Evolutionary conservation across 2,113 vertebrate genomes (phyloP), one percentile per base, ranked within the genome.

Genomic region (Cheilinus undulatus): DNA sequence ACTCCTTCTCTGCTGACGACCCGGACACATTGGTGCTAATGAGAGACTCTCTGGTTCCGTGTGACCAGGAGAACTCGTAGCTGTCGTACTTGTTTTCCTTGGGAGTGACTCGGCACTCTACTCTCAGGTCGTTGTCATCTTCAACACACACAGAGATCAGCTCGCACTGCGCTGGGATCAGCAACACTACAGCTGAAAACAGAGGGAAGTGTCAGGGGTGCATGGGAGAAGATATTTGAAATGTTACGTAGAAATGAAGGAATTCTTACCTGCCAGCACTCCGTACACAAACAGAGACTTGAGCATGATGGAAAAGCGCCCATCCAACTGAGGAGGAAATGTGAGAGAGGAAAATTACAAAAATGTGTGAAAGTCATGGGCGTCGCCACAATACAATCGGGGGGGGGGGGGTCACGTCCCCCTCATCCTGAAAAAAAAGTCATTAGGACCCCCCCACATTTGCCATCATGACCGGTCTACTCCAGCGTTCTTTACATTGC

Each of bases 1-100:
- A 93, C 7, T 51, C 51, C 0, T 1, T 1, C 0, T 92, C 92
- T 4, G 88, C 58, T 6, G 88, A 13, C 0, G 57, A 86, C 7
- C 92, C 92, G 0, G 93, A 93, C 26, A 93, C 89, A 7, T 95
- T 95, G 46, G 91, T 93, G 79, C 89, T 92, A 45, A 95, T 89
- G 50, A 92, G 50, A 3, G 42, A 3, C 76, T 94, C 88, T 71
- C 81, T 90, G 69, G 20, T 26, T n/a, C 85, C 88, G 2, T 52
- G 66, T 15, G 93, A 88, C 91, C 91, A 92, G 27, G 92, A 93
- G 76, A 95, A 95, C 80, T 92, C 83, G 38, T 88, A 94, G 53
- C 69, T 90, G 70, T 59, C 87, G 71, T 90, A 84, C 67, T 79
- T 79, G 79, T 65, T 87, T 30, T 77, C 1, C 40, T 79, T 85